Base-by-base conservation (phyloP, 2,113 vertebrate species). In the Neogale vison region DNA sequence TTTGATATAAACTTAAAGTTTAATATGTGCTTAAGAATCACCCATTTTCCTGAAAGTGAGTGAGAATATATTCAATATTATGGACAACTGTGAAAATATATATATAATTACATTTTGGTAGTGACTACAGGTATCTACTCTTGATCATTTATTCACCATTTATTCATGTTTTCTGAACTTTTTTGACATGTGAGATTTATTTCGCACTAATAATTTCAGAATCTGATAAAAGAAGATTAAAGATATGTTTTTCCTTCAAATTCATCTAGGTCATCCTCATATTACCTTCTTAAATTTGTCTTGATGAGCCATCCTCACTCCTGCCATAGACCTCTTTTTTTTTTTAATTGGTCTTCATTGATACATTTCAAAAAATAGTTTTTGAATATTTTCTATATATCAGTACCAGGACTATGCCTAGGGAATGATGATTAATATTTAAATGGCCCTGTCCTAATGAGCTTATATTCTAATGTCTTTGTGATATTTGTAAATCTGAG, bases 1-100 rank as follows among this genome's bases (percentile, higher is more conserved):
- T 86, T 95, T 93, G 45, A 77, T 71, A 82, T 72, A 85, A 77
- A 95, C 23, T 95, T 72, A 63, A 18, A 89, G 76, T 83, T 96
- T 93, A 93, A 72, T 20, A 95, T 7, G 15, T 61, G 90, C 18
- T 77, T 93, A 67, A 91, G 12, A 87, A 77, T 72, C 18, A 31
- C 12, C 13, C 4, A 79, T 50, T 76, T 92, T 71, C 5, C 24
- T 94, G 31, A 93, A 96, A 80, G 3, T 31, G 50, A 80, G 23
- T 57, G 86, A 79, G 29, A 89, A 26, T 86, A 61, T 42, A 72
- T 74, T 84, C 76, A 94, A 77, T 81, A 83, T 67, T 85, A 89
- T 85, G 36, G 29, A 9, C 29, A 90, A 81, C 10, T 34, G n/a
- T 76, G 29, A 82, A 71, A 83, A 79, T 31, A 9, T 34, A 11